Evolutionary conservation across 2,113 vertebrate genomes (phyloP), one percentile per base, ranked within the genome.

Genomic region (Panthera leo): DNA sequence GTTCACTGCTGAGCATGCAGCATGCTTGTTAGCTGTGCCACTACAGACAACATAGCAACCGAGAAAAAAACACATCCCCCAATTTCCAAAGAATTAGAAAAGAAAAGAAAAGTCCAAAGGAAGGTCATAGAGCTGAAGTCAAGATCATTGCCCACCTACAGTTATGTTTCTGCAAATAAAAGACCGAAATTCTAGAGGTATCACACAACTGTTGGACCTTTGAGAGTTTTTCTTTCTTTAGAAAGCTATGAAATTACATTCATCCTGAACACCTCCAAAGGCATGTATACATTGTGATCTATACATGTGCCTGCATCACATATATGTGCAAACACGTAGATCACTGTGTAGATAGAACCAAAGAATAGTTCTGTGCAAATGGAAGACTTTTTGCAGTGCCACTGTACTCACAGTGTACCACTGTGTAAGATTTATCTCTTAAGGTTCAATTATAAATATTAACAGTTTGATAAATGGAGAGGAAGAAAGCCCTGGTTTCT

Each of bases 361-460:
- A 85, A 96, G 39, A 80, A 9, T 36, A 39, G 14, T 45, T 63
- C 71, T 93, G 3, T 45, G 25, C 87, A 97, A 86, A 79, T 83
- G 92, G 61, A 51, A 85, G 48, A 31, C 21, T 61, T 70, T 63
- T 88, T 58, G 73, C 39, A 71, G 80, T 71, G 36, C 36, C 21
- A 27, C 48, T 78, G 34, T 80, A 25, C 42, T 75, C 85, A 76
- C 39, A 68, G 34, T 27, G 51, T 93, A 89, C 34, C 71, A 63
- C 75, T 45, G 3, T 85, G 11, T 39, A 92, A 58, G 9, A 88
- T 78, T 85, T 94, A 79, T 68, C 55, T 85, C 71, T 55, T 95
- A 75, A 68, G 36, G 89, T 95, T 95, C 88, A 79, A 12, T 86
- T 71, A 83, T 42, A 97, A 94, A 75, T 82, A 94, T 86, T 91